These are phyloP conservation scores for Stictocephala bisonia DNA, from an alignment of 2,888 invertebrate species.

Conservation along the genomic window DNA sequence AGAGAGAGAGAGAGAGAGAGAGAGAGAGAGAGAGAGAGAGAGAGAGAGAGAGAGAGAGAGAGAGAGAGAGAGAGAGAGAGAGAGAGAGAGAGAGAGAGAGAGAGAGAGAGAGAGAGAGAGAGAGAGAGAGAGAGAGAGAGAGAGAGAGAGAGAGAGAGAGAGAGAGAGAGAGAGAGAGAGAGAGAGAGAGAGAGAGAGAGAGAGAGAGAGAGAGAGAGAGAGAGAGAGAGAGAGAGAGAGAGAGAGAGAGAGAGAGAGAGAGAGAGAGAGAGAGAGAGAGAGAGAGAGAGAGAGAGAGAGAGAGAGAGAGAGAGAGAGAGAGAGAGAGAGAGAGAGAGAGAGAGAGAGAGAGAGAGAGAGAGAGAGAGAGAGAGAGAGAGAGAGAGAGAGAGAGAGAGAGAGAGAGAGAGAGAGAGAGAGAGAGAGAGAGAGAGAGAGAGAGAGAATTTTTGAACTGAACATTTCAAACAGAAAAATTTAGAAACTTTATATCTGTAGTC, in stretches of 20 bases:
- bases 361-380: background rate
- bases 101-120: background rate
- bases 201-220: background rate
- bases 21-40: background rate
- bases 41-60: background rate
- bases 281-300: background rate
- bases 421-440: background rate
- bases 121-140: background rate
- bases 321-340: background rate
- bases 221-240: background rate
- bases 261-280: background rate
- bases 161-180: background rate
- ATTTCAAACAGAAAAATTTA: too few relatives aligned
- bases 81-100: background rate
- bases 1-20: background rate
- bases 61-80: background rate
- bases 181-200: background rate
- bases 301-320: background rate
- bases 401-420: background rate
- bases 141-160: background rate
- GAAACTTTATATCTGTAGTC: too few relatives aligned
- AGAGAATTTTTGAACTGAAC: too few relatives aligned
- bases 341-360: background rate
- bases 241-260: background rate
- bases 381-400: background rate